Evolutionary conservation across 2,113 vertebrate species (phyloP).

Genomic region (Gymnogyps californianus): DNA sequence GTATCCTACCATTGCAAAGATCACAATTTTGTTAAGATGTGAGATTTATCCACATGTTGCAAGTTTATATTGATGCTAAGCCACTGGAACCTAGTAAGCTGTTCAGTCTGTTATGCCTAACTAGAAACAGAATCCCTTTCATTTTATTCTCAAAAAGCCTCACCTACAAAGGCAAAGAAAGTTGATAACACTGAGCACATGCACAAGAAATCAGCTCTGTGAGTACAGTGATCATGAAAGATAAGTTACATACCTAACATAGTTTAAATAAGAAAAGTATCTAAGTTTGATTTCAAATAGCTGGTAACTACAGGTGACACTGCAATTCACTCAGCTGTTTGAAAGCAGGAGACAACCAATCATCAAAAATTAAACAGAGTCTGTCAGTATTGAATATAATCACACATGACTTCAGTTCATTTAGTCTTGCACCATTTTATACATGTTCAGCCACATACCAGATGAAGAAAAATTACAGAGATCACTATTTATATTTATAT

Average conservation of each 20-base stretch:
- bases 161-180: background rate
- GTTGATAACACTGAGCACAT: accelerated
- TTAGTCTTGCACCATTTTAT: background rate
- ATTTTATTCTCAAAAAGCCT: background rate
- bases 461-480: background rate
- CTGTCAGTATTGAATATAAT: background rate
- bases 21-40: background rate
- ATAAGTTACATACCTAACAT: background rate
- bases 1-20: background rate
- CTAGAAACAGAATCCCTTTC: background rate
- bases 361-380: conserved; percentile 1
- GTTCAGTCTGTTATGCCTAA: background rate
- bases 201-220: background rate
- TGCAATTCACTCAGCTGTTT: background rate
- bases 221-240: background rate
- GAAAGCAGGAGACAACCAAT: background rate
- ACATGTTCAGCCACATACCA: background rate
- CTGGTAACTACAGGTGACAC: background rate
- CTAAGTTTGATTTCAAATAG: background rate
- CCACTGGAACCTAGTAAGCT: background rate
- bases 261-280: background rate
- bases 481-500: background rate
- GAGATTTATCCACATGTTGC: background rate
- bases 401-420: background rate
- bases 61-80: background rate